Conservation (phyloP, 2,888 invertebrate species). For the Mesorhabditis belari region DNA sequence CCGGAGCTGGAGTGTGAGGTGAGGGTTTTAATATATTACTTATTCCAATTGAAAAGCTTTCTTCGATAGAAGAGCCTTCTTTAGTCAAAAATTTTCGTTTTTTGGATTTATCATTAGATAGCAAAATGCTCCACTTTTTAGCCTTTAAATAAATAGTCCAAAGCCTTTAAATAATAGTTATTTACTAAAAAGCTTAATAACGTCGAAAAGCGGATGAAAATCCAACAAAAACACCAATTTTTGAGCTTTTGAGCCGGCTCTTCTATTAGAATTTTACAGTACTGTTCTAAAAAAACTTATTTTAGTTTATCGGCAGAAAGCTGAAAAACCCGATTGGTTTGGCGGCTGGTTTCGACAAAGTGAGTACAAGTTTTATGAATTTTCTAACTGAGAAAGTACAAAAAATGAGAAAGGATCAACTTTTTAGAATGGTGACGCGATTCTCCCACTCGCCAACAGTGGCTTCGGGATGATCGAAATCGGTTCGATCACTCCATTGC, state of each 20-base stretch:
- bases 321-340: constrained; percentile 84
- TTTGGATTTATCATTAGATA: too few species aligned
- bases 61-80: too few species aligned
- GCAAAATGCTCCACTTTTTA: background rate
- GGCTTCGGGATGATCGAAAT: constrained; percentile 95
- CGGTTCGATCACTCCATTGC: constrained; percentile 72
- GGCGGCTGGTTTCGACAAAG: constrained; percentile 96
- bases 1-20: constrained; percentile 35
- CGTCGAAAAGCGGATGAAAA: too few species aligned
- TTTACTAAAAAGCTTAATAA: too few species aligned
- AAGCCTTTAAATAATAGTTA: too few species aligned
- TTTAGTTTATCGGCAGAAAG: constrained; percentile 55
- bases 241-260: background rate
- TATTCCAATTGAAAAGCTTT: background rate
- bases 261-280: too few species aligned
- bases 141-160: too few species aligned
- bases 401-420: too few species aligned
- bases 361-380: background rate
- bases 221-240: too few species aligned
- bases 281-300: background rate
- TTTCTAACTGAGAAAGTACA: too few species aligned
- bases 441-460: constrained; percentile 14
- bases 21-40: background rate
- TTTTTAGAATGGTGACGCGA: constrained; percentile 20
- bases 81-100: too few species aligned